phyloP scores from a whole-genome alignment of 1,140 invertebrate species.

The Micrasema minimum region DNA sequence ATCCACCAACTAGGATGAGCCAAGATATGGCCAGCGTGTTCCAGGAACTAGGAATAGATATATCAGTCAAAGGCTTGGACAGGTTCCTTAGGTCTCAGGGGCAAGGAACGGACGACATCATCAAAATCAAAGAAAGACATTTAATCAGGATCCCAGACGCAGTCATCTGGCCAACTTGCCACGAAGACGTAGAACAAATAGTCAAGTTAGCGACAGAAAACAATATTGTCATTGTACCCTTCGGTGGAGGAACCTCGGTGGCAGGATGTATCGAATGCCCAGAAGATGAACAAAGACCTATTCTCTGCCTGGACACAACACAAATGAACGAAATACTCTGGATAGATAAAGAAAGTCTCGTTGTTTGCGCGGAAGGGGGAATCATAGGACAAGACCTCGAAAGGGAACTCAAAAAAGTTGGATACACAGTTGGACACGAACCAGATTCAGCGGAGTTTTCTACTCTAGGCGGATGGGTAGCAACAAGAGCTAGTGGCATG shows the following conservation, averaged over 20 bases:
- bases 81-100: conserved; percentile 75
- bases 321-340: conserved; percentile 78
- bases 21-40: conserved; percentile 68
- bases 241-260: conserved; percentile 80
- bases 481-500: conserved; percentile 82
- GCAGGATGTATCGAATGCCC: conserved; percentile 75
- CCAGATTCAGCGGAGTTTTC: conserved; percentile 82
- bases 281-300: conserved; percentile 69
- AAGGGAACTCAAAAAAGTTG: conserved; percentile 60
- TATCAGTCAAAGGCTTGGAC: conserved; percentile 69
- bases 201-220: conserved; percentile 69
- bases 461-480: conserved; percentile 81
- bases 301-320: conserved; percentile 76
- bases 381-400: conserved; percentile 78
- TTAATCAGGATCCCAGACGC: conserved; percentile 75
- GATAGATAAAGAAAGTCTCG: conserved; percentile 76
- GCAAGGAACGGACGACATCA: conserved; percentile 77
- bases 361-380: conserved; percentile 71
- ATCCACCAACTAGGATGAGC: conserved; percentile 54
- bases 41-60: conserved; percentile 63
- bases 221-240: conserved; percentile 76
- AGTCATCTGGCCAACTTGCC: conserved; percentile 73
- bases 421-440: conserved; percentile 73
- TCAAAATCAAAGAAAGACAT: conserved; percentile 65
- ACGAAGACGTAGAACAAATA: conserved; percentile 70